Base-by-base conservation (phyloP, 2,888 invertebrate species). In the Nysson spinosus region DNA sequence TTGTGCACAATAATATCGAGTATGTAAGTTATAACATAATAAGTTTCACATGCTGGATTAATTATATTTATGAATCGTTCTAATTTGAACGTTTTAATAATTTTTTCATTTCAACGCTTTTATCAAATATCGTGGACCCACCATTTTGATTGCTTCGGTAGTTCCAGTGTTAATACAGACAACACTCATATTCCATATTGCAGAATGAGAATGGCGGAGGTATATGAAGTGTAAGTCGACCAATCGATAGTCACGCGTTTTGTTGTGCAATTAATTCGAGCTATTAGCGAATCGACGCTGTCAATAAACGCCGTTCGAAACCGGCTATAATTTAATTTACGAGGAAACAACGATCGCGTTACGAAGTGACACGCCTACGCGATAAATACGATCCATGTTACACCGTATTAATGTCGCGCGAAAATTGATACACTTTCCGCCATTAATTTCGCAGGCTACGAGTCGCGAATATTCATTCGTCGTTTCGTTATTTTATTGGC, bases 231-330 rank as follows among this genome's bases (percentile, higher is more conserved):
- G 43, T 26, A 17, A 30, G 24, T n/a, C 19, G 7, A 7, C 12
- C 32, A 51, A 63, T 73, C 63, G 60, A 73, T 69, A 60, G n/a
- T n/a, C 51, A 39, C 52, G 17, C 51, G 63, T 58, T 74, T 71
- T 71, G 73, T 74, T 74, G 73, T 57, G 57, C 71, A 71, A 74
- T 74, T 74, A 74, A 74, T 74, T 74, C 68, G 58, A 62, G 56
- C 64, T 62, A 68, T 74, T 74, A 74, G 71, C 61, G 61, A 74
- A 43, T 74, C 61, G 61, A 50, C 58, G 35, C 37, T 51, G 64
- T 62, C 71, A 52, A 74, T 74, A 71, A 71, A 71, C 68, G 63
- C 43, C 28, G 28, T n/a, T 19, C 20, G 44, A 39, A 26, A 30
- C 35, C 12, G 35, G 56, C 46, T 57, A 64, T 73, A 73, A 73